Conservation (phyloP, 2,888 invertebrate genomes). For the Standfussiana lucernea region DNA sequence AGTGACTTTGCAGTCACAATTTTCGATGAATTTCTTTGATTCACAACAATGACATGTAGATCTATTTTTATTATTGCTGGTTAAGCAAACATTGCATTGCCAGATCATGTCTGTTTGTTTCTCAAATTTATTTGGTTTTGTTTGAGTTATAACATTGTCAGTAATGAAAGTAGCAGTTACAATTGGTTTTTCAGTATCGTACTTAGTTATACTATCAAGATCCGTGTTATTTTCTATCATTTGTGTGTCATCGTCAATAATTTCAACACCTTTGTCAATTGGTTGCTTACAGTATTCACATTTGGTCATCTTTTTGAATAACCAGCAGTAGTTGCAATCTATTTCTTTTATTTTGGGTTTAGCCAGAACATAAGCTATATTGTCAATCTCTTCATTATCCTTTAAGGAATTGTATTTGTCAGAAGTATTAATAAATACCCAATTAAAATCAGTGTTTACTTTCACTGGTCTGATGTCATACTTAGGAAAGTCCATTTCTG, state of each 20-base stretch:
- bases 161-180: neutral
- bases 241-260: conserved; percentile 5
- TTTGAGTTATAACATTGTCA: neutral
- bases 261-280: conserved; percentile 24
- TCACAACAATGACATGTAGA: conserved; percentile 78
- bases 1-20: conserved; percentile 54
- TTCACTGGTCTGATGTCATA: neutral
- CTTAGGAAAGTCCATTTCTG: neutral
- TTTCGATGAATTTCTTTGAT: conserved; percentile 48
- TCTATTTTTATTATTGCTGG: conserved; percentile 69
- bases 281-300: conserved; percentile 75
- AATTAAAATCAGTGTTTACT: neutral
- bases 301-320: conserved; percentile 69
- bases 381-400: neutral
- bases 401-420: neutral
- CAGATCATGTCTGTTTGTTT: conserved; percentile 59
- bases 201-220: neutral
- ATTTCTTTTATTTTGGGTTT: neutral
- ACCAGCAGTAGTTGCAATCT: conserved; percentile 76
- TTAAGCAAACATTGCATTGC: conserved; percentile 78
- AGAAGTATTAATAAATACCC: conserved; percentile 18
- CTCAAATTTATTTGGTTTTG: neutral
- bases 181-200: neutral
- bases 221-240: neutral
- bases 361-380: neutral